Percentiles rank a stretch among this genome's conserved stretches.
phyloP scores from a whole-genome alignment of 2,113 vertebrate genomes.

The Pangasianodon gigas region DNA sequence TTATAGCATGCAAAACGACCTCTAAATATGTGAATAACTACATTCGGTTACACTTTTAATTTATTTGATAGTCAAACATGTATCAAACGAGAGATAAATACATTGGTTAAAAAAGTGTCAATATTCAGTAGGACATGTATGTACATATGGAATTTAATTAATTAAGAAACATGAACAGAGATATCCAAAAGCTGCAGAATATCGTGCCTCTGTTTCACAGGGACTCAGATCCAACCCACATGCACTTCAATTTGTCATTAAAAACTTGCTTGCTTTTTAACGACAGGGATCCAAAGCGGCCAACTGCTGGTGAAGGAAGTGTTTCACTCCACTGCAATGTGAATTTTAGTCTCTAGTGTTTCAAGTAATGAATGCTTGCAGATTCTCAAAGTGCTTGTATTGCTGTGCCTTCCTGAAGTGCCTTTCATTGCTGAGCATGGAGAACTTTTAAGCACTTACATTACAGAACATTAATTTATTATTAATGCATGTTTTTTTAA shows the following conservation, averaged over 20 bases:
- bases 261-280: neutral
- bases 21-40: neutral
- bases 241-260: neutral
- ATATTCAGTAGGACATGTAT: neutral
- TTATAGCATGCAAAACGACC: neutral
- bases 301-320: neutral
- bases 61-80: neutral
- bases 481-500: neutral
- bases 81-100: neutral
- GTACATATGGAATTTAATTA: neutral
- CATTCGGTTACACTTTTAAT: neutral
- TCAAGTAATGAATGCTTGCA: neutral
- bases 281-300: neutral
- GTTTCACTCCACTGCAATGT: neutral
- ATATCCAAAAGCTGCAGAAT: neutral
- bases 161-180: neutral
- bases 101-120: neutral
- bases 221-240: neutral
- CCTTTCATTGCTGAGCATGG: neutral
- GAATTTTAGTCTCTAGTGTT: neutral
- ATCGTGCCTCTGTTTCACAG: neutral
- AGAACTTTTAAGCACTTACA: neutral
- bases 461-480: slow-evolving; percentile 16
- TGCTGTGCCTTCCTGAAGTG: neutral
- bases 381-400: neutral